Percentiles rank a stretch among this genome's conserved stretches.
phyloP scores from a whole-genome alignment of 2,797 vertebrate genomes.

The Pyrocephalus nanus region DNA sequence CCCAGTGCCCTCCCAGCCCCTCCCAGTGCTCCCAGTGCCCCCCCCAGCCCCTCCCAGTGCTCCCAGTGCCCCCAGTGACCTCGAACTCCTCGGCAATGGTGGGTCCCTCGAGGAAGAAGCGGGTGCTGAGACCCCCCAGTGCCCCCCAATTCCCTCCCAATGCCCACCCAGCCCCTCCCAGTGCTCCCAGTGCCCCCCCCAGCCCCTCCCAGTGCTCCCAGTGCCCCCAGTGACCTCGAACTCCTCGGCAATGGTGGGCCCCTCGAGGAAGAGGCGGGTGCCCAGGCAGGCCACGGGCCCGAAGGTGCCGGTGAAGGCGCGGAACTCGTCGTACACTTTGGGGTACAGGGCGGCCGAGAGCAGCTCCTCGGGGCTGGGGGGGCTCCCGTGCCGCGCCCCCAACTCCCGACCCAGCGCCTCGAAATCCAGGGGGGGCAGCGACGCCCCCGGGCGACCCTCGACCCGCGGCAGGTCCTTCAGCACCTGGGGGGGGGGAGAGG shows the following conservation, averaged over 20 bases:
- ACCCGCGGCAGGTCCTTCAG: constrained; percentile 86
- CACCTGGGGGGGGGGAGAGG: constrained; percentile 67
- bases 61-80: no score
- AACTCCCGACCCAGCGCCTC: constrained; percentile 80
- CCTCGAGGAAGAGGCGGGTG: constrained; percentile 92
- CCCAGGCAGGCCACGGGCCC: constrained; percentile 90
- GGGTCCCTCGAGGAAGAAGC: no score
- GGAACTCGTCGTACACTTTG: constrained; percentile 89
- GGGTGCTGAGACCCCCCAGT: no score
- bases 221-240: constrained; percentile 82
- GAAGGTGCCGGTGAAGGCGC: constrained; percentile 85
- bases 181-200: no score
- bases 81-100: no score
- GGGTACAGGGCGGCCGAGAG: constrained; percentile 95
- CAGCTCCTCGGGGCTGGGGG: constrained; percentile 89
- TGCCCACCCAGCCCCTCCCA: no score
- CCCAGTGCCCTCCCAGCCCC: background rate
- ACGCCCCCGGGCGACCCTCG: constrained; percentile 90
- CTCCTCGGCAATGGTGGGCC: constrained; percentile 91
- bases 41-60: no score
- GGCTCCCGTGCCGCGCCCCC: constrained; percentile 78
- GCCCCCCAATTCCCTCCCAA: background rate
- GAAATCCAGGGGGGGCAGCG: constrained; percentile 86
- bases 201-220: background rate
- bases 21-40: background rate